A percentile compares a stretch with the other conserved stretches of the same genome.
Conservation (phyloP, 2,888 invertebrate species). For the Achlya flavicornis region DNA sequence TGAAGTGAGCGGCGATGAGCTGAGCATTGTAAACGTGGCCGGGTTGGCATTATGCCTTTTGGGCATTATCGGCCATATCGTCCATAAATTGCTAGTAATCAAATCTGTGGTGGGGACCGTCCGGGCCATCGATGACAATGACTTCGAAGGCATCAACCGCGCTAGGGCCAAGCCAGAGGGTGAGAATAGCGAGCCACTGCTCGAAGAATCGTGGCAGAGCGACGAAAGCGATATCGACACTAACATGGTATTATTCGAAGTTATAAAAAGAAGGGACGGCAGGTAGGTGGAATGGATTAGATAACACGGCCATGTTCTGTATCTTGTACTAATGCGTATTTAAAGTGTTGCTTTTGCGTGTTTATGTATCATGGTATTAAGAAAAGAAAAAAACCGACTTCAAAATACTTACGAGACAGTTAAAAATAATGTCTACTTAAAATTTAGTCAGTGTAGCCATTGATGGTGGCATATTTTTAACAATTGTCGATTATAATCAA, state of each 20-base stretch:
- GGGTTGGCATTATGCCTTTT: conserved; percentile 94
- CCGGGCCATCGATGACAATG: conserved; percentile 53
- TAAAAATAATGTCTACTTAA: too few species aligned
- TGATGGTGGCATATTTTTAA: too few species aligned
- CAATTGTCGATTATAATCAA: too few species aligned
- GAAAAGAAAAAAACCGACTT: not conserved
- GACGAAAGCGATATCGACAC: conserved; percentile 79
- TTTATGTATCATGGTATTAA: not conserved
- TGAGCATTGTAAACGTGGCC: conserved; percentile 91
- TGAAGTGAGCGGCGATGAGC: conserved; percentile 92
- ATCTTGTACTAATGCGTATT: not conserved
- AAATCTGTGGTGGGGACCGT: conserved; percentile 60
- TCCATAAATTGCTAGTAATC: conserved; percentile 85
- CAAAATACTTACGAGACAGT: not conserved
- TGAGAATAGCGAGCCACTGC: conserved; percentile 60
- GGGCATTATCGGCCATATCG: conserved; percentile 93
- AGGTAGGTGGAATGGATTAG: conserved; percentile 31
- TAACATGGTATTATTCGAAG: conserved; percentile 82
- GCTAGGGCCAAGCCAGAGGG: conserved; percentile 39
- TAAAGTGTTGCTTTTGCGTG: not conserved
- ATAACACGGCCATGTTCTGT: not conserved
- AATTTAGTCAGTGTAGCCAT: too few species aligned
- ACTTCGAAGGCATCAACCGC: conserved; percentile 47
- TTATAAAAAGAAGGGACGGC: conserved; percentile 80
- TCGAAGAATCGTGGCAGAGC: conserved; percentile 63